These are phyloP conservation scores for Peromyscus leucopus DNA, from an alignment of 2,113 vertebrate species.

Conservation along the genomic window DNA sequence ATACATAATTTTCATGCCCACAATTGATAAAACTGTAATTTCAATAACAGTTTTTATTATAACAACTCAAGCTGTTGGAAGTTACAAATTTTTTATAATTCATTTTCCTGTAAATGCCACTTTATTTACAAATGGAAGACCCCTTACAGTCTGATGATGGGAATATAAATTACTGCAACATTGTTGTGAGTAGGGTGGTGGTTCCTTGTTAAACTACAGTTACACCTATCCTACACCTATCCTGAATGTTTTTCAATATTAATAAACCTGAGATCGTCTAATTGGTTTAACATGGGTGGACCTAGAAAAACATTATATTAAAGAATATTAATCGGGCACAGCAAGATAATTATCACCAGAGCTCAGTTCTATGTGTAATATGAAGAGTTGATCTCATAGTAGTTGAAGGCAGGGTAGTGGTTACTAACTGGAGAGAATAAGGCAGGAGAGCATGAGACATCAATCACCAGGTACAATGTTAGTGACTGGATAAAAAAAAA, in stretches of 20 bases:
- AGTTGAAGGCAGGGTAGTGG: background rate
- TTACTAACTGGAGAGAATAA: background rate
- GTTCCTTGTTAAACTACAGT: background rate
- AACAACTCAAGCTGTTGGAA: slow-evolving; percentile 43
- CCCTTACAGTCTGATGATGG: background rate
- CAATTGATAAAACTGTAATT: background rate
- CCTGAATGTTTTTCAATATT: background rate
- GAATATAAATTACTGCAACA: background rate
- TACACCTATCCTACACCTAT: background rate
- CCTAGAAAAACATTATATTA: background rate
- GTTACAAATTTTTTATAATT: background rate
- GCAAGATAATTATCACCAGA: background rate
- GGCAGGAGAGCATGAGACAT: too few species aligned
- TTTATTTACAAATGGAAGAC: background rate
- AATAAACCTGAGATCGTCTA: background rate
- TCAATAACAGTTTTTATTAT: background rate
- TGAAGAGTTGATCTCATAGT: background rate
- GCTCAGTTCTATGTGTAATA: background rate
- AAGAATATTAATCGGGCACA: background rate
- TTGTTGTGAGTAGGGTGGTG: background rate
- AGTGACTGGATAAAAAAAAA: too few species aligned
- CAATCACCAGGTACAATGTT: background rate
- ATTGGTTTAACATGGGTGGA: background rate
- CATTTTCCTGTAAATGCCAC: background rate
- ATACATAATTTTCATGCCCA: background rate